Evolutionary conservation across 2,113 vertebrate species (phyloP).

Genomic region (Vombatus ursinus): DNA sequence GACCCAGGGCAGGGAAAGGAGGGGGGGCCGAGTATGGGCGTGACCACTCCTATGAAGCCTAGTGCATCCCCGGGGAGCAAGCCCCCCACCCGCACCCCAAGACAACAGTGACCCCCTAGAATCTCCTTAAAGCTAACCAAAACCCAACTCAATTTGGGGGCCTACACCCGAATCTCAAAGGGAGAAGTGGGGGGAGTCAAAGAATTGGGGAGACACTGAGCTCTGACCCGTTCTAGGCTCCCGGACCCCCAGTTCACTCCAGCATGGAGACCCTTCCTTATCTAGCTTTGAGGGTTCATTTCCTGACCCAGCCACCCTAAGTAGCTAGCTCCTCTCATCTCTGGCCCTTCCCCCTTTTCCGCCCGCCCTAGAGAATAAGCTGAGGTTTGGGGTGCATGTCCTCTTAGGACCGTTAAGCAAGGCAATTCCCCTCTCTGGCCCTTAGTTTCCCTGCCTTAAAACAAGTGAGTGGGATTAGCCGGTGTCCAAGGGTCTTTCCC

Average conservation of each 20-base stretch:
- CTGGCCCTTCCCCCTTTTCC: not conserved
- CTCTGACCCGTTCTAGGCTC: not conserved
- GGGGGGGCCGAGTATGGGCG: constrained; percentile 42
- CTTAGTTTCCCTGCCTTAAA: not conserved
- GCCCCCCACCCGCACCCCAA: not conserved
- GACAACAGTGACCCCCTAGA: not conserved
- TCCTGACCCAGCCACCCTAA: not conserved
- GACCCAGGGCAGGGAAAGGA: constrained; percentile 61
- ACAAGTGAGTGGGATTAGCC: not conserved
- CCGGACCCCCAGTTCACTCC: not conserved
- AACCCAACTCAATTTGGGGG: rapidly evolving
- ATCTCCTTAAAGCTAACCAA: not conserved
- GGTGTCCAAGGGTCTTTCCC: not conserved
- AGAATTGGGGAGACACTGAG: not conserved
- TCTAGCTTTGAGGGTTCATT: not conserved
- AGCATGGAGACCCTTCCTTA: not conserved
- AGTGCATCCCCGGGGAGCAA: not conserved
- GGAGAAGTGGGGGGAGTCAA: not conserved
- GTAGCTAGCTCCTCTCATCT: not conserved
- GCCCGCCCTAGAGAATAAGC: not conserved
- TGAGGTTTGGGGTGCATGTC: not conserved
- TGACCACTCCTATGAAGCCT: not conserved
- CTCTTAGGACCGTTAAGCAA: not conserved
- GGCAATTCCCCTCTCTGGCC: not conserved
- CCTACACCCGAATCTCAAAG: rapidly evolving